phyloP scores from a whole-genome alignment of 2,888 invertebrate species.

The Gymnocheta viridis region DNA sequence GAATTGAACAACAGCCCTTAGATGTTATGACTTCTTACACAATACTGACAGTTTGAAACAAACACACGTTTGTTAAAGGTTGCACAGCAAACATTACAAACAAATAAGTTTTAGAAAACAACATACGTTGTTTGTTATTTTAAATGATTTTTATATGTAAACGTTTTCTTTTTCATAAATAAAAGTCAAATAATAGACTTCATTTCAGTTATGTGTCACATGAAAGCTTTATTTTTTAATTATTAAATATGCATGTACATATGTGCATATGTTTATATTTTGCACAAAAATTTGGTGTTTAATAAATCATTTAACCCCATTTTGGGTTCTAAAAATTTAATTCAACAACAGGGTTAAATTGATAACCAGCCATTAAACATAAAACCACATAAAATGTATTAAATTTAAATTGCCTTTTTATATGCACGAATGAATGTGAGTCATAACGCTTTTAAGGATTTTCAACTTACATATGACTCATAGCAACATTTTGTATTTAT shows the following conservation, averaged over 20 bases:
- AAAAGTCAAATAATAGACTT: background rate
- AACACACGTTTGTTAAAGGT: conserved; percentile 9
- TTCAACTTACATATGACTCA: conserved; percentile 34
- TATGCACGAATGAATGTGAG: background rate
- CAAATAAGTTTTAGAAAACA: conserved; percentile 21
- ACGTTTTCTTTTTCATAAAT: background rate
- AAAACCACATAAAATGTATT: conserved; percentile 33
- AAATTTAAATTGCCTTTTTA: conserved; percentile 17
- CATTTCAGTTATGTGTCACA: background rate
- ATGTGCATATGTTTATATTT: background rate
- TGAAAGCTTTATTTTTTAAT: conserved; percentile 1
- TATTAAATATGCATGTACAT: background rate
- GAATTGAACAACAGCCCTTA: conserved; percentile 59
- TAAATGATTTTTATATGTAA: background rate
- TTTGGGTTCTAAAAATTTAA: background rate
- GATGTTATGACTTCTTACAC: conserved; percentile 53
- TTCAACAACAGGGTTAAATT: conserved; percentile 15
- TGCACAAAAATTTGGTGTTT: conserved; percentile 27
- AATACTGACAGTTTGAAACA: conserved; percentile 12
- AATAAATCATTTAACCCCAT: conserved; percentile 43
- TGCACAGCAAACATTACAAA: background rate
- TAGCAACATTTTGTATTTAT: background rate
- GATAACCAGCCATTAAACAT: conserved; percentile 30
- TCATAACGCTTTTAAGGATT: conserved; percentile 34
- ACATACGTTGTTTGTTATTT: conserved; percentile 28